A percentile compares a stretch with the other conserved stretches of the same genome.
These are phyloP conservation scores for Enteromius treurensis DNA, from an alignment of 2,797 vertebrate species.

Conservation along the genomic window DNA sequence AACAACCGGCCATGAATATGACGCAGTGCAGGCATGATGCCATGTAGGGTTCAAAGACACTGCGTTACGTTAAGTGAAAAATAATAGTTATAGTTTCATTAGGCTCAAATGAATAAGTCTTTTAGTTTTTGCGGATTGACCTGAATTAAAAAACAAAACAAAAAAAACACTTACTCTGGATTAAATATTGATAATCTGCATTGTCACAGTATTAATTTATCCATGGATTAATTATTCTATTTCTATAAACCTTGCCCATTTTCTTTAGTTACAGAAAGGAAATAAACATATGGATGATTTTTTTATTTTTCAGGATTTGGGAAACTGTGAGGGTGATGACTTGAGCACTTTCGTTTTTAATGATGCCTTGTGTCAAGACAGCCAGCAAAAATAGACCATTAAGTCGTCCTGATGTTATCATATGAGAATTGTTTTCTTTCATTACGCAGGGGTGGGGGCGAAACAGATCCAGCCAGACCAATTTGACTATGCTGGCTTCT, in stretches of 20 bases:
- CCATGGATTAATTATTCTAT: neutral
- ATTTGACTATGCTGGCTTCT: constrained; percentile 49
- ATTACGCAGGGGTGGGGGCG: constrained; percentile 19
- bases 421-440: constrained; percentile 28
- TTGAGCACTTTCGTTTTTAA: neutral
- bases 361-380: neutral
- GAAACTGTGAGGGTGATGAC: neutral
- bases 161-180: neutral
- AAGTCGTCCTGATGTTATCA: constrained; percentile 35
- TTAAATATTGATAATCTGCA: neutral
- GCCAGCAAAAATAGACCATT: constrained; percentile 4
- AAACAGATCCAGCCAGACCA: constrained; percentile 35
- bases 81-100: neutral
- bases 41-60: neutral
- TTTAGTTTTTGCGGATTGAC: neutral
- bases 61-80: neutral
- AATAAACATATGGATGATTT: neutral
- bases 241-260: neutral
- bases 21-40: constrained; percentile 33
- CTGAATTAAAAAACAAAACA: neutral
- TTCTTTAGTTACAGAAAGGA: neutral
- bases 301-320: neutral
- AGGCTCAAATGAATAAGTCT: neutral
- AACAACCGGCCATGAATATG: neutral
- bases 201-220: neutral